Evolutionary conservation across 53 echinoderm and acorn worm species (phyloP).

Genomic region (Stichopus horrens): DNA sequence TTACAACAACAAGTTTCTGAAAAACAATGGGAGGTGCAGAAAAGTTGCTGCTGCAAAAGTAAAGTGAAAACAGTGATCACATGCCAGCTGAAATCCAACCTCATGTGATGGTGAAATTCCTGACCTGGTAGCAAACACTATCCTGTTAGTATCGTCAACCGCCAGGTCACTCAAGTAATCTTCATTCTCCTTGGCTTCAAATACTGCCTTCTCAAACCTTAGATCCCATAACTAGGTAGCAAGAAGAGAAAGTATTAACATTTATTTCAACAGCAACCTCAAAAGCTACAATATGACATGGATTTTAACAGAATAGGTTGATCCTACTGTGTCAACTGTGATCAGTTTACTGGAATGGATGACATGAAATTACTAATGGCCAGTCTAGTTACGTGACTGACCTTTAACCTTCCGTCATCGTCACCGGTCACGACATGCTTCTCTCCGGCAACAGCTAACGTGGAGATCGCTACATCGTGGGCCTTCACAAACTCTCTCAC

Average conservation of each 20-base stretch:
- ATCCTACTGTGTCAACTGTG: not conserved
- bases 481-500: conserved; percentile 65
- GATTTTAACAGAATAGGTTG: not conserved
- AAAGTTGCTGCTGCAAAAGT: too few relatives aligned
- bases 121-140: conserved; percentile 89
- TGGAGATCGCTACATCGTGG: conserved; percentile 77
- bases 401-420: conserved; percentile 89
- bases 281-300: not conserved
- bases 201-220: conserved; percentile 71
- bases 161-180: conserved; percentile 93
- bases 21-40: too few relatives aligned
- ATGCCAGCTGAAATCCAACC: not conserved
- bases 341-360: not conserved
- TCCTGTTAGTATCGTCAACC: conserved; percentile 75
- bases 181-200: conserved; percentile 88
- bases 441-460: conserved; percentile 68
- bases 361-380: not conserved
- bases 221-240: conserved; percentile 80
- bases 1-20: too few relatives aligned
- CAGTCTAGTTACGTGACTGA: conserved; percentile 25
- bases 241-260: not conserved
- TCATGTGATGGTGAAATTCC: not conserved
- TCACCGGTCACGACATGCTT: conserved; percentile 87
- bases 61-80: too few relatives aligned
- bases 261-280: not conserved